A percentile compares a stretch with the other conserved stretches of the same genome.
These are phyloP conservation scores for Anguilla obscura DNA, from an alignment of 2,797 vertebrate genomes.

Conservation along the genomic window DNA sequence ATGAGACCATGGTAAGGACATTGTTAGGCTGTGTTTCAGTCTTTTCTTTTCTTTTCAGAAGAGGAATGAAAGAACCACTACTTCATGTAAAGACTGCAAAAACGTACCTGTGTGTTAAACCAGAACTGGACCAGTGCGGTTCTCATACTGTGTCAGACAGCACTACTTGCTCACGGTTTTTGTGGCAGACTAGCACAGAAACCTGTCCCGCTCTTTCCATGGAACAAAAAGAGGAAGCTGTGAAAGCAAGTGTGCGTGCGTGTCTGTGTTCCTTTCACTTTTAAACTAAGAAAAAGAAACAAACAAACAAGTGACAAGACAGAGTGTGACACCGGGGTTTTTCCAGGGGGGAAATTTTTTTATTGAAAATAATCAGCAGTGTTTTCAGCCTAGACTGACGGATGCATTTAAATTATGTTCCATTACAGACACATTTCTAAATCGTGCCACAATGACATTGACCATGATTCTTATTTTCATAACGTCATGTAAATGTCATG, in stretches of 20 bases:
- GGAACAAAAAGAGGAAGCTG: slow-evolving; percentile 50
- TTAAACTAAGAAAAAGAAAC: background rate
- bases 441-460: background rate
- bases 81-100: background rate
- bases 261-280: background rate
- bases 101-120: background rate
- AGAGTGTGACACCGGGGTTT: background rate
- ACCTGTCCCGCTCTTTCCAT: background rate
- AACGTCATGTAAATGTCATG: too few relatives aligned
- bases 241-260: background rate
- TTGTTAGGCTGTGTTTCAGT: background rate
- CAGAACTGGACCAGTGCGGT: background rate
- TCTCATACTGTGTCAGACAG: background rate
- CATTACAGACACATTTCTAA: background rate
- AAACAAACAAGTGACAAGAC: background rate
- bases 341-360: background rate
- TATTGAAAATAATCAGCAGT: background rate
- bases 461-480: background rate
- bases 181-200: background rate
- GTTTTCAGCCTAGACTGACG: background rate
- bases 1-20: background rate
- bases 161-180: background rate
- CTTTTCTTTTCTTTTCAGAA: background rate
- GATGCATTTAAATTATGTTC: background rate
- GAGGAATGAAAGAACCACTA: background rate